phyloP scores from a whole-genome alignment of 1,140 invertebrate genomes.

The Bombus breviceps region DNA sequence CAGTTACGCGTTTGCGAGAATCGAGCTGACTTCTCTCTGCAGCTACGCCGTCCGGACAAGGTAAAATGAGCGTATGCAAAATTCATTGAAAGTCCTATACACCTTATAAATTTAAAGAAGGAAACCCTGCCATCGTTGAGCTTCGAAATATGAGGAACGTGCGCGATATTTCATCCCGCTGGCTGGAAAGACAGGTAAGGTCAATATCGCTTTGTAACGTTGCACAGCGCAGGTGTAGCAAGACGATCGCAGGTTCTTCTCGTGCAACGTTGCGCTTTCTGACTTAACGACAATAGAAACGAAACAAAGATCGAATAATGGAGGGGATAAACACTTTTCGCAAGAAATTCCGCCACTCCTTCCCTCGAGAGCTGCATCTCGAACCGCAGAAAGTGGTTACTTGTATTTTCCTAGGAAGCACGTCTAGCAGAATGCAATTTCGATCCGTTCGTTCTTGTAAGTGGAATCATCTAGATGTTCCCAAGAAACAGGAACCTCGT shows the following conservation, averaged over 20 bases:
- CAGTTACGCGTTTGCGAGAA: slow-evolving; percentile 7
- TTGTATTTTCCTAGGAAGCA: slow-evolving; percentile 59
- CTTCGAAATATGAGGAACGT: slow-evolving; percentile 7
- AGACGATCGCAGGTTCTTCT: neutral
- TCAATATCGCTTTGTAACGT: neutral
- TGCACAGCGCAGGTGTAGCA: neutral
- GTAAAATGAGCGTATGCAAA: slow-evolving; percentile 22
- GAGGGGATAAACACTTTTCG: slow-evolving; percentile 22
- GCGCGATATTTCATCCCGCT: neutral
- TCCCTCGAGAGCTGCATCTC: slow-evolving; percentile 32
- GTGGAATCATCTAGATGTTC: neutral
- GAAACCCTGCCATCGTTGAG: neutral
- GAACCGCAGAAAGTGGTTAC: slow-evolving; percentile 53
- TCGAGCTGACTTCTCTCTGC: neutral
- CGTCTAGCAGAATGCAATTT: slow-evolving; percentile 66
- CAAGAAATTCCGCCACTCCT: slow-evolving; percentile 13
- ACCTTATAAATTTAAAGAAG: slow-evolving; percentile 35
- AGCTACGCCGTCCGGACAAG: neutral
- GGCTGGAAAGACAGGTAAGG: neutral
- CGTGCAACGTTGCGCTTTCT: neutral
- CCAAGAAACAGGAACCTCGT: neutral
- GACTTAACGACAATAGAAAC: neutral
- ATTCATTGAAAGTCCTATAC: slow-evolving; percentile 8
- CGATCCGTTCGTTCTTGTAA: slow-evolving; percentile 50
- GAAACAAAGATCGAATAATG: slow-evolving; percentile 6